These are phyloP conservation scores for Percopsis transmontana DNA, from an alignment of 2,113 vertebrate genomes.

Conservation along the genomic window DNA sequence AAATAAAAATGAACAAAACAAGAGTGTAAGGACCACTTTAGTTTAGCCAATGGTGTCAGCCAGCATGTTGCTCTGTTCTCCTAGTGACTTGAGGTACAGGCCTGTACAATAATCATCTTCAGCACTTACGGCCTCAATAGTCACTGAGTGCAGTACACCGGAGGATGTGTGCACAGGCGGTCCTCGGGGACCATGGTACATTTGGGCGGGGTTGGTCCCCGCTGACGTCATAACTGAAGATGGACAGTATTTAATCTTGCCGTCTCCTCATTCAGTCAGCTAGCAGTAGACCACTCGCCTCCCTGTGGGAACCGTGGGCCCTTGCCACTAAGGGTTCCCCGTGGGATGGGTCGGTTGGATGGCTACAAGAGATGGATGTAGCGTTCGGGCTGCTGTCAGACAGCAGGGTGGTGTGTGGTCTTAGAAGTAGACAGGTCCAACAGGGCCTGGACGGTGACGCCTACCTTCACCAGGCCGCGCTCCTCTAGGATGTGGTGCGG, in stretches of 20 bases:
- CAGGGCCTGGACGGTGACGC: constrained; percentile 92
- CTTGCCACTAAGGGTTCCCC: constrained; percentile 51
- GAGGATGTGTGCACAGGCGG: constrained; percentile 1
- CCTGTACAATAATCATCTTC: constrained; percentile 19
- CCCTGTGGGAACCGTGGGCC: constrained; percentile 37
- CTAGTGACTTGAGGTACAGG: constrained; percentile 40
- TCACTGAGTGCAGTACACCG: constrained; percentile 21
- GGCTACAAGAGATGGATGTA: constrained; percentile 9
- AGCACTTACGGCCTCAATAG: constrained; percentile 41
- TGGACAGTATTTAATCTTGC: constrained; percentile 8
- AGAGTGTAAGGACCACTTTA: constrained; percentile 13
- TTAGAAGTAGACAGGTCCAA: constrained; percentile 87
- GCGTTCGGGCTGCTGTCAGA: constrained; percentile 73
- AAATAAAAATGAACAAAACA: not conserved
- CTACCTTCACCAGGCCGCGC: constrained; percentile 93
- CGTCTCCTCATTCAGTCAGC: constrained; percentile 64
- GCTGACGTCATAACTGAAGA: constrained; percentile 73
- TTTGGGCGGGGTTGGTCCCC: not conserved
- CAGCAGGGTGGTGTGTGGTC: constrained; percentile 84
- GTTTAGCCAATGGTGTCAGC: constrained; percentile 18
- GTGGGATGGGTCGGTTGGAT: constrained; percentile 8
- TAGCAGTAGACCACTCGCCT: constrained; percentile 38
- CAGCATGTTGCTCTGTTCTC: constrained; percentile 9
- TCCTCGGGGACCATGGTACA: not conserved
- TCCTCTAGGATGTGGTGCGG: constrained; percentile 98